phyloP scores from a whole-genome alignment of 2,888 invertebrate species.

The Hyppa rectilinea region DNA sequence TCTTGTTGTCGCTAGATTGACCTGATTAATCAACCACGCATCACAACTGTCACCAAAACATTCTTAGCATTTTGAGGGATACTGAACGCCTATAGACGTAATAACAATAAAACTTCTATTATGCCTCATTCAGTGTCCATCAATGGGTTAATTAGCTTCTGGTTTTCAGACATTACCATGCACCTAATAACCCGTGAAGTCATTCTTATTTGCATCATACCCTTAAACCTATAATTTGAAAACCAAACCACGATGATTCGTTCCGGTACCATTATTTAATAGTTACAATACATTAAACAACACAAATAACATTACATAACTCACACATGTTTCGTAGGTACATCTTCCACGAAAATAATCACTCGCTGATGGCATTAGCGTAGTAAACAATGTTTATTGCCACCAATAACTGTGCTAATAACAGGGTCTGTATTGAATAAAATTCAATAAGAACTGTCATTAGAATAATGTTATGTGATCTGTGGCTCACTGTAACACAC shows the following conservation, averaged over 20 bases:
- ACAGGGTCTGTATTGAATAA: conserved; percentile 27
- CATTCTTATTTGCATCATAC: neutral
- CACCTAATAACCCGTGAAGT: neutral
- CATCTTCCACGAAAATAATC: conserved; percentile 33
- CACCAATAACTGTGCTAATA: conserved; percentile 45
- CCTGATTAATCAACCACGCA: neutral
- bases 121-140: no score
- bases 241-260: conserved; percentile 10
- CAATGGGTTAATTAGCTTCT: no score
- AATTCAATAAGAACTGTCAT: conserved; percentile 42
- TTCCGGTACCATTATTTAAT: conserved; percentile 32
- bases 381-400: conserved; percentile 36
- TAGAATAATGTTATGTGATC: conserved; percentile 47
- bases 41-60: neutral
- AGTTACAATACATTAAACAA: conserved; percentile 17
- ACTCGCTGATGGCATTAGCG: conserved; percentile 24
- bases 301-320: conserved; percentile 27
- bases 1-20: conserved; percentile 10
- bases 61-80: no score
- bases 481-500: conserved; percentile 11
- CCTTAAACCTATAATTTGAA: neutral
- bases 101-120: no score
- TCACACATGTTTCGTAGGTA: conserved; percentile 11
- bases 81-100: no score
- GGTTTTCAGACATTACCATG: neutral